These are phyloP conservation scores for Gortyna flavago DNA, from an alignment of 2,888 invertebrate genomes.

Conservation along the genomic window DNA sequence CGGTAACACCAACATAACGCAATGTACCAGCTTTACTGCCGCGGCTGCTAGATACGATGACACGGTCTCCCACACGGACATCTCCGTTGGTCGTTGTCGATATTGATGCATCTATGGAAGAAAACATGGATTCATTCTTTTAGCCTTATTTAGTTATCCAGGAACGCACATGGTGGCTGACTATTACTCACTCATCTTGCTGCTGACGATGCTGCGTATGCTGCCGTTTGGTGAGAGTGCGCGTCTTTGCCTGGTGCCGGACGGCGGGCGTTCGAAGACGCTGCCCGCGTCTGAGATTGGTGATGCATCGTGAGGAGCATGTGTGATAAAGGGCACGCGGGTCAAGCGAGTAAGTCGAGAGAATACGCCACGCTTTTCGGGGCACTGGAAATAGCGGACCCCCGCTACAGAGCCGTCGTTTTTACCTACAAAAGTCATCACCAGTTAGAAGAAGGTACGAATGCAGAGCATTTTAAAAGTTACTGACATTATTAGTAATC, in stretches of 20 bases:
- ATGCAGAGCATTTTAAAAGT: not conserved
- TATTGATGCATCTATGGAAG: conserved; percentile 84
- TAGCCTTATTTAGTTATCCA: not conserved
- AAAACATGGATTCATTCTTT: conserved; percentile 17
- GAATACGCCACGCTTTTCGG: conserved; percentile 97
- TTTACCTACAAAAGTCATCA: conserved; percentile 92
- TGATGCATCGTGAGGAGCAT: conserved; percentile 87
- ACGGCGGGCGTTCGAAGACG: conserved; percentile 86
- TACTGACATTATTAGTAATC: conserved; percentile 50
- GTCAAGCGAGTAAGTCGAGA: conserved; percentile 96
- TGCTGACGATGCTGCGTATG: conserved; percentile 88
- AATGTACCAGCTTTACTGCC: conserved; percentile 97
- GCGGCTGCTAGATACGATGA: conserved; percentile 96
- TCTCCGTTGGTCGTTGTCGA: conserved; percentile 90
- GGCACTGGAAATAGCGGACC: conserved; percentile 97
- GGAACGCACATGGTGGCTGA: not conserved
- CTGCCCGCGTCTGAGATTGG: conserved; percentile 87
- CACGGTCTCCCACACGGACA: conserved; percentile 96
- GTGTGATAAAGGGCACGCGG: conserved; percentile 91
- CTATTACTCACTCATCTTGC: conserved; percentile 88
- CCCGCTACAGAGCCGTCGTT: conserved; percentile 99
- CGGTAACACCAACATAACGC: conserved; percentile 95
- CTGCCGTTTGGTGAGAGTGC: conserved; percentile 88
- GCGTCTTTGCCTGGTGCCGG: conserved; percentile 84
- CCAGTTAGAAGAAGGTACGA: conserved; percentile 7